Percentiles rank a stretch among this genome's conserved stretches.
Conservation (phyloP, 1,140 invertebrate species). For the Euura saliciscinereae region DNA sequence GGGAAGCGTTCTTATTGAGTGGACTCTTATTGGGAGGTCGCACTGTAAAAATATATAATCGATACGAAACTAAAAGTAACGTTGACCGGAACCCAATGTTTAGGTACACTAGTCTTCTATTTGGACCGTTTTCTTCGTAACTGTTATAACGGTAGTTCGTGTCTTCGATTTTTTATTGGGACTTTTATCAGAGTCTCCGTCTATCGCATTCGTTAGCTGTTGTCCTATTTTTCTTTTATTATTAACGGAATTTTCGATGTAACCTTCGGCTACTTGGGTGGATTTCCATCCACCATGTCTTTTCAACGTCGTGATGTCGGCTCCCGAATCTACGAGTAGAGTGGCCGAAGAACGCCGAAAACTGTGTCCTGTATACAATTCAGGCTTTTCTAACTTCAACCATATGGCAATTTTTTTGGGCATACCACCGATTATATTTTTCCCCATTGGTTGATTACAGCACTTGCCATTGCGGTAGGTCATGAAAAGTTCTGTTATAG, state of each 20-base stretch:
- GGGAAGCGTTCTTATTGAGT: too few species aligned
- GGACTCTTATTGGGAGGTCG: too few species aligned
- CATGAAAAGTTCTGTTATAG: slow-evolving; percentile 9
- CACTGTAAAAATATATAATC: background rate
- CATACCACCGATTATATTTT: slow-evolving; percentile 13
- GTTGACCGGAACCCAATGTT: background rate
- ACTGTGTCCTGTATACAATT: slow-evolving; percentile 15
- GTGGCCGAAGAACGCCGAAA: slow-evolving; percentile 13
- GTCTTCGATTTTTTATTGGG: background rate
- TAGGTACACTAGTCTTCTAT: background rate
- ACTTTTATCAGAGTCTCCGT: background rate
- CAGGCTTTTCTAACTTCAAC: background rate
- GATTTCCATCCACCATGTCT: slow-evolving; percentile 17
- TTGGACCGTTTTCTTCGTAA: background rate
- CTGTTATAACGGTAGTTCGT: background rate
- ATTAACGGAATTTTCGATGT: slow-evolving; percentile 8
- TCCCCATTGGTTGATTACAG: slow-evolving; percentile 10
- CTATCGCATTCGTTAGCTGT: background rate
- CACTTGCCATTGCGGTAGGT: slow-evolving; percentile 9
- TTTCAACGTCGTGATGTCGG: slow-evolving; percentile 17
- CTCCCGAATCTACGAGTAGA: slow-evolving; percentile 11
- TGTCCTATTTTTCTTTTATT: background rate
- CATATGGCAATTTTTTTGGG: slow-evolving; percentile 17
- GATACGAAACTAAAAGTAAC: background rate
- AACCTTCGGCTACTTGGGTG: slow-evolving; percentile 8